These are phyloP conservation scores for Chloropsis cyanopogon DNA, from an alignment of 2,113 vertebrate species.

Conservation along the genomic window DNA sequence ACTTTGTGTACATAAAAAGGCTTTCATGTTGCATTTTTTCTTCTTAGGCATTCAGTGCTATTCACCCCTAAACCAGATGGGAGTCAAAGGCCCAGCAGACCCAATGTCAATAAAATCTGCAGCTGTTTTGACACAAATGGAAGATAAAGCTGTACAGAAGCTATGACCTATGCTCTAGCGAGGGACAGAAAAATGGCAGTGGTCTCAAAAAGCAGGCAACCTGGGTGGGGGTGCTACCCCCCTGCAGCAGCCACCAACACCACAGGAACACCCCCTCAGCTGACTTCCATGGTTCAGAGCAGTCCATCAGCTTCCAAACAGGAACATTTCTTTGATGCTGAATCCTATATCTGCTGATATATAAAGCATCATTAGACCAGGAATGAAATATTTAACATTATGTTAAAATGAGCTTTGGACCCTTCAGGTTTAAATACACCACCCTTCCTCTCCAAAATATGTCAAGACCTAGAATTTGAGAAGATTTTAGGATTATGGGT, in stretches of 20 bases:
- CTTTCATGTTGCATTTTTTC: background rate
- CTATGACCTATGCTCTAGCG: background rate
- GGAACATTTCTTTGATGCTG: background rate
- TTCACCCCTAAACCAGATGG: background rate
- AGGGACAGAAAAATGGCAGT: accelerated
- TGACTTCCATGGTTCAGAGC: background rate
- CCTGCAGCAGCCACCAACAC: background rate
- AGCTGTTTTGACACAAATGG: background rate
- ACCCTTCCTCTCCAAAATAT: background rate
- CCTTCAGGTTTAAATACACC: background rate
- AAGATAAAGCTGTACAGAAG: background rate
- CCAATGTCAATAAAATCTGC: background rate
- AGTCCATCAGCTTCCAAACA: background rate
- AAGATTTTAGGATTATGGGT: background rate
- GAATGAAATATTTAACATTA: background rate
- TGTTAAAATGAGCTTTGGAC: background rate
- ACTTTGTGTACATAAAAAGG: background rate
- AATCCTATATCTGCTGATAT: background rate
- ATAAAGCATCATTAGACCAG: background rate
- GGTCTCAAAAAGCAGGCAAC: background rate
- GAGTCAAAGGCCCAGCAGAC: background rate
- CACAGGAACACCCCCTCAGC: background rate
- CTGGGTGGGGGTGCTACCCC: no score
- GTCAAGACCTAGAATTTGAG: background rate
- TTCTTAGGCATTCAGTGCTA: background rate